Conservation (phyloP, 2,113 vertebrate genomes). For the Bothrops jararaca region DNA sequence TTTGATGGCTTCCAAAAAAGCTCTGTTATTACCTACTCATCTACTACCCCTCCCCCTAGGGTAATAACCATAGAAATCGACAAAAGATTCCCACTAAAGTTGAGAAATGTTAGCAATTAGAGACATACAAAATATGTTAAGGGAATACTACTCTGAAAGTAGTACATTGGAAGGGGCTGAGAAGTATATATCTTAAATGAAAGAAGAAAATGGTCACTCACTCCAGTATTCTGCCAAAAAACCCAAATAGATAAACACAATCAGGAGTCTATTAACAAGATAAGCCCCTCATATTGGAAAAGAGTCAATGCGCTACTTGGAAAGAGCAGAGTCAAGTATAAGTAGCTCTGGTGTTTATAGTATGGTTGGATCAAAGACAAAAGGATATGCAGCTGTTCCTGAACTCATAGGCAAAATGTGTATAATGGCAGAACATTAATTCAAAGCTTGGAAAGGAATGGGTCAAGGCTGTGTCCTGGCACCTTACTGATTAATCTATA, state of each 20-base stretch:
- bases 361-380: neutral
- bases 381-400: neutral
- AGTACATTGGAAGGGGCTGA: neutral
- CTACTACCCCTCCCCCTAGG: accelerated
- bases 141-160: neutral
- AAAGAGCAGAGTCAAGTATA: neutral
- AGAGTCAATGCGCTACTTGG: neutral
- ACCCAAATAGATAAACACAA: neutral
- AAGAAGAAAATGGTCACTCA: neutral
- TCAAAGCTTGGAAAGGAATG: neutral
- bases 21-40: neutral
- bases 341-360: neutral
- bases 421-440: neutral
- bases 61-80: neutral
- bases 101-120: neutral
- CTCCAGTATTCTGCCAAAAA: neutral
- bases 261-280: neutral
- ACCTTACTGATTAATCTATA: neutral
- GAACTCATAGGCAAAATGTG: neutral
- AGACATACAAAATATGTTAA: neutral
- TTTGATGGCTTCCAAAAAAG: neutral
- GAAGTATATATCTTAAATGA: neutral
- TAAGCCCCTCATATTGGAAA: neutral
- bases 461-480: neutral
- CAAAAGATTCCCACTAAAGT: neutral